A percentile compares a stretch with the other conserved stretches of the same genome.
phyloP scores from a whole-genome alignment of 2,888 invertebrate species.

The Rhynchonema sp. region DNA sequence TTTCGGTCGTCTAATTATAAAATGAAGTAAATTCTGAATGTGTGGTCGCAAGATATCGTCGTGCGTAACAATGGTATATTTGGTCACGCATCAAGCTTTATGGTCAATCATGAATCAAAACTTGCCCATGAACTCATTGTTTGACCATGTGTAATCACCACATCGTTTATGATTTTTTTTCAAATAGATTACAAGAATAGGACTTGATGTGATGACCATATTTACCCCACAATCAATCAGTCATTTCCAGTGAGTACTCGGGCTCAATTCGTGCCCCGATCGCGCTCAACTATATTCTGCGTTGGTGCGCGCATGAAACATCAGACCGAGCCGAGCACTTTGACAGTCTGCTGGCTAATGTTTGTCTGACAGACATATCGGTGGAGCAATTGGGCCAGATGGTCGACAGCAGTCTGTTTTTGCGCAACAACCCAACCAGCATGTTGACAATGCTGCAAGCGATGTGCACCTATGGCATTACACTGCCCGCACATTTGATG shows the following conservation, averaged over 20 bases:
- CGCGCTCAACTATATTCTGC: constrained; percentile 32
- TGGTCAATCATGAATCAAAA: too few relatives aligned
- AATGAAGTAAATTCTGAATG: too few relatives aligned
- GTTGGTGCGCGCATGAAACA: constrained; percentile 39
- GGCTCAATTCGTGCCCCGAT: constrained; percentile 15
- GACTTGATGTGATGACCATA: too few relatives aligned
- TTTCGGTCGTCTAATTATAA: too few relatives aligned
- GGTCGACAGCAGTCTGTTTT: not conserved
- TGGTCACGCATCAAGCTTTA: too few relatives aligned
- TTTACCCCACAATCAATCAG: too few relatives aligned
- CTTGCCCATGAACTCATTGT: too few relatives aligned
- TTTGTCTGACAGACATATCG: not conserved
- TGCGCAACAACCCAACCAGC: not conserved
- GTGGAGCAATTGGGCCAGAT: not conserved
- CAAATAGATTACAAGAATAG: too few relatives aligned
- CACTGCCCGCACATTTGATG: not conserved
- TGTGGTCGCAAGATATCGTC: too few relatives aligned
- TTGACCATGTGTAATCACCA: too few relatives aligned
- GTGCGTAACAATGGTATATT: too few relatives aligned
- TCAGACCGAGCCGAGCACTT: constrained; percentile 38
- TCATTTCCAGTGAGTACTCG: not conserved
- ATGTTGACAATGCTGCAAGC: constrained; percentile 37
- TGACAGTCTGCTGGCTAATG: constrained; percentile 34
- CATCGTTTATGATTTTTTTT: too few relatives aligned
- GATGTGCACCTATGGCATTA: constrained; percentile 23